Evolutionary conservation across 23 tunicate species (phyloP), one percentile per base, ranked within the genome.

Genomic region (Trididemnum clinides): DNA sequence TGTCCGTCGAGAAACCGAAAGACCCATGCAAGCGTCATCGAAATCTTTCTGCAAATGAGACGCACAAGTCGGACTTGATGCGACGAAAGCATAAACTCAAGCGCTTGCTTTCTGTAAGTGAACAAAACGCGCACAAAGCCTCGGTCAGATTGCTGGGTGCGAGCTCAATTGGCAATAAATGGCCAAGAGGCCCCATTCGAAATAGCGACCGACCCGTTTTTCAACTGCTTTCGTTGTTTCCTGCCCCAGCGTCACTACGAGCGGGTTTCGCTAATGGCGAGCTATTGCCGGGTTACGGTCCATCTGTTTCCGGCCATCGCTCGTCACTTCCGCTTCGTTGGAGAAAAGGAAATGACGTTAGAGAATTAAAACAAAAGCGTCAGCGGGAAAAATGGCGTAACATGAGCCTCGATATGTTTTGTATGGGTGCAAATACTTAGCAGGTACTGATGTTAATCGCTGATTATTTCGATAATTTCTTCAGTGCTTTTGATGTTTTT

Each of bases 351-450:
- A 3, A 33, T 15, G 85, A 87, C 50, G 81, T 71, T 21, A 20
- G 66, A 1, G 91, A 87, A 5, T 33, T 87, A 37, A 87, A 87
- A 51, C 85, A 87, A 34, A 80, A 80, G 33, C 78, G 81, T 22
- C 91, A 87, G 59, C 85, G 86, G 18, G 91, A 80, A 70, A 73
- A 74, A 39, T 87, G 91, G 91, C 80, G 81, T n/a, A 51, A 29
- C 39, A 21, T 87, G 73, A 87, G 86, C 28, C 57, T 87, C 51
- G 91, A 87, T 58, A 87, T 87, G 91, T 87, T 87, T 57, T 87
- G 91, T 32, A 80, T 87, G 85, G 91, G 85, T 33, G 85, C 73
- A 2, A 50, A 32, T 18, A 62, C 85, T 6, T 62, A 81, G 80
- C 80, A 33, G 26, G 12, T 25, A 63, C 5, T n/a, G 26, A 10